Evolutionary conservation across 2,113 vertebrate species (phyloP), one percentile per base, ranked within the genome.

Genomic region (Rhea pennata): DNA sequence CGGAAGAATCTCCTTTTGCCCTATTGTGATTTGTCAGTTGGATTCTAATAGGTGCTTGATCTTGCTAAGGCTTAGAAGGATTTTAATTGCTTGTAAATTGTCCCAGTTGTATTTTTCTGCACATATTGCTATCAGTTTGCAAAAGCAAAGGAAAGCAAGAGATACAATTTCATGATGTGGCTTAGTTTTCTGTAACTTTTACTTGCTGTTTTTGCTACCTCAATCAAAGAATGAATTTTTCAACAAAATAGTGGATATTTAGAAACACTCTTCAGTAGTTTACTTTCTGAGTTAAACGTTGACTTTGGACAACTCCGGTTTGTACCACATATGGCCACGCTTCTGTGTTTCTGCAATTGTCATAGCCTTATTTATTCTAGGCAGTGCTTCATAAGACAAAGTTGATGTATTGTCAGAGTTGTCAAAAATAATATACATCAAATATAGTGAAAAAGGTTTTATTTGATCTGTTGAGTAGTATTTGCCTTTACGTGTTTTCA

Each of bases 261-360:
- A 58, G 48, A 78, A 71, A 75, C 8, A 14, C 15, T 17, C 58
- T 65, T 61, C 12, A 56, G 7, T 33, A 70, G 21, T 51, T 73
- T 5, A 26, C 29, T 58, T 79, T 24, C 46, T 36, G 15, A 50
- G 3, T 62, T 76, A 71, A 78, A 75, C 46, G 23, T 8, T 70
- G 27, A 26, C n/a, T 56, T 12, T 72, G 65, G 80, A 4, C 48
- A 74, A 65, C 33, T 22, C 21, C 13, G 39, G 4, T 26, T 36
- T 72, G 67, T 5, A n/a, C 4, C 0, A 0, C 21, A 22, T 19
- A 15, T 8, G 5, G 27, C 46, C 39, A 19, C 31, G 65, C 17
- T 90, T 51, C 10, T 0, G 1, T 29, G 7, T 9, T 10, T 84
- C 76, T 74, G 20, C 59, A 67, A 17, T 59, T 62, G 31, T 50